phyloP scores from a whole-genome alignment of 1,140 invertebrate genomes.

The Neodiprion fabricii region DNA sequence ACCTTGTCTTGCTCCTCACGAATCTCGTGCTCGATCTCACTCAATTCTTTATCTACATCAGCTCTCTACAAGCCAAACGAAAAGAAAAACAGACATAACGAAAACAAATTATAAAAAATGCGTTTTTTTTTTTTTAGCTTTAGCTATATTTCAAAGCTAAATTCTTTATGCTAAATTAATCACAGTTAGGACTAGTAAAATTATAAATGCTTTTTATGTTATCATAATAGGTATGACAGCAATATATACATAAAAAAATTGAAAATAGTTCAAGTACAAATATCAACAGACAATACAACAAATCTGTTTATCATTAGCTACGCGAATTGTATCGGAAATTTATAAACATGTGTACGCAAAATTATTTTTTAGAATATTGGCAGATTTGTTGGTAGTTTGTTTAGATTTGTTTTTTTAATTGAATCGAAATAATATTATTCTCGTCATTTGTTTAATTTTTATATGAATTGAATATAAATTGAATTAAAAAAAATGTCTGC shows the following conservation, averaged over 20 bases:
- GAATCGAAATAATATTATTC: not conserved
- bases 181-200: constrained; percentile 16
- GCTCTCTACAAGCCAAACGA: constrained; percentile 67
- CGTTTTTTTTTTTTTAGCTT: constrained; percentile 20
- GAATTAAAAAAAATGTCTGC: not conserved
- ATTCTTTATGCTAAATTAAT: constrained; percentile 37
- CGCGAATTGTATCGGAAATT: constrained; percentile 18
- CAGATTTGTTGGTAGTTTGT: not conserved
- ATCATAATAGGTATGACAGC: not conserved
- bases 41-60: constrained; percentile 70
- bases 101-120: constrained; percentile 36
- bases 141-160: constrained; percentile 14
- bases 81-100: constrained; percentile 42
- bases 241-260: constrained; percentile 35
- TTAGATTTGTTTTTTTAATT: not conserved
- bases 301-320: not conserved
- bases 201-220: constrained; percentile 30
- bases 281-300: constrained; percentile 17
- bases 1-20: constrained; percentile 70
- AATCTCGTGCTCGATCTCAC: constrained; percentile 68
- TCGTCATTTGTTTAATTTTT: not conserved
- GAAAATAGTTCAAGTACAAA: constrained; percentile 30
- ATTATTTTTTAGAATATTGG: not conserved
- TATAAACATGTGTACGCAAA: not conserved
- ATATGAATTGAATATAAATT: not conserved